Evolutionary conservation across 1,140 invertebrate genomes (phyloP), one percentile per base, ranked within the genome.

Genomic region (Monochamus saltuarius): DNA sequence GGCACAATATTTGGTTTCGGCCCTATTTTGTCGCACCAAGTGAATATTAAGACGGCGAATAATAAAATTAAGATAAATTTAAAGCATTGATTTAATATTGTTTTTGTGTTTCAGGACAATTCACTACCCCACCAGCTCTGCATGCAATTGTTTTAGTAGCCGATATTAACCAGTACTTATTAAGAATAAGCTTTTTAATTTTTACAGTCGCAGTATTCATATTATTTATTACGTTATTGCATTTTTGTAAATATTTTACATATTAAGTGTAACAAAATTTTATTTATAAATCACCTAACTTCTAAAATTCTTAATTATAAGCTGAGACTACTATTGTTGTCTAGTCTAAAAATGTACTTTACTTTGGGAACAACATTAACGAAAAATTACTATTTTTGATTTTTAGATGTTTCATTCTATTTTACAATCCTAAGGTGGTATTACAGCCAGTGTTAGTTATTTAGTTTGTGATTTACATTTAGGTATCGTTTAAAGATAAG

Each of bases 41-140:
- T 29, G 22, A 29, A 29, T 6, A 29, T 29, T 29, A 6, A 29
- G 22, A 29, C 22, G 6, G 22, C 22, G 22, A 29, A 29, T 29
- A 29, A 6, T 29, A 29, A n/a, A n/a, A n/a, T n/a, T 29, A 4
- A 10, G 4, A 14, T 19, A 57, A 19, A 50, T 58, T 43, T 22
- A 42, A 17, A 6, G 36, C 29, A 11, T 10, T 40, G 45, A 47
- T 60, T 37, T 53, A 46, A 13, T 55, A 54, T 55, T 65, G 19
- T 59, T 67, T 61, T 56, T 65, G n/a, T 56, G 45, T 74, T 74
- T 49, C 66, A 74, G 73, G 65, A 74, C 71, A 61, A 74, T 73
- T 42, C 73, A 74, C 54, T 74, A 74, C 61, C 70, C 73, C 52
- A 60, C 73, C 60, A 66, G 66, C 43, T 55, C 73, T 37, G 66